Conservation (phyloP, 2,888 invertebrate species). For the Tinea trinotella region DNA sequence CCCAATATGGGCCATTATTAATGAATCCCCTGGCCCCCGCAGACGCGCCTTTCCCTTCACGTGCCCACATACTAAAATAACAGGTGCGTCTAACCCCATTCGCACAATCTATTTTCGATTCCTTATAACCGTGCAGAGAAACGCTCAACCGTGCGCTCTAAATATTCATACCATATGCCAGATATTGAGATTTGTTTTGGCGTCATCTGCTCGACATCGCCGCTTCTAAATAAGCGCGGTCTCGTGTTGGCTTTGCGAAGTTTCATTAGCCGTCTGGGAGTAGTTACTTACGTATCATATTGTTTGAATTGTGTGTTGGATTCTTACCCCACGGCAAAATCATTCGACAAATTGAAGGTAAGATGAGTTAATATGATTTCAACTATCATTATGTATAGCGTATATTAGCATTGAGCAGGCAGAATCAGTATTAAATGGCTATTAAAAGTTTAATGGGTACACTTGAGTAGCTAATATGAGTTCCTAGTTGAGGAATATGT, state of each 20-base stretch:
- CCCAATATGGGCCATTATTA: slow-evolving; percentile 70
- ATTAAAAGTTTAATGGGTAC: too few relatives aligned
- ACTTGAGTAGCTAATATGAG: too few relatives aligned
- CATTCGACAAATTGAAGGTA: too few relatives aligned
- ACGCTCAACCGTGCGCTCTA: slow-evolving; percentile 62
- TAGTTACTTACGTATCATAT: slow-evolving; percentile 54
- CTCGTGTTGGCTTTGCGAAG: slow-evolving; percentile 54
- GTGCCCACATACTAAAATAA: slow-evolving; percentile 47
- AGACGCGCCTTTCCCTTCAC: slow-evolving; percentile 37
- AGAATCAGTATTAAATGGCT: too few relatives aligned
- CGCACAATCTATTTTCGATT: slow-evolving; percentile 72
- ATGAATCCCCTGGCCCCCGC: slow-evolving; percentile 58
- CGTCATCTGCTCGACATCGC: slow-evolving; percentile 66
- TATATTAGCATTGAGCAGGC: too few relatives aligned
- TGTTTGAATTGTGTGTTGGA: slow-evolving; percentile 39
- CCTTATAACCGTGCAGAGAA: slow-evolving; percentile 67
- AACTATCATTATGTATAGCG: too few relatives aligned
- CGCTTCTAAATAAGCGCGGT: slow-evolving; percentile 57
- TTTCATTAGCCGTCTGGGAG: slow-evolving; percentile 62
- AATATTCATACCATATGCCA: slow-evolving; percentile 69
- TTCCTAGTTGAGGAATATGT: slow-evolving; percentile 16
- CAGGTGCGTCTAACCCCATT: slow-evolving; percentile 73
- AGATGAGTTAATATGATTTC: too few relatives aligned
- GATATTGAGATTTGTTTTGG: slow-evolving; percentile 67
- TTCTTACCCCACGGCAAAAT: too few relatives aligned